Evolutionary conservation across 2,113 vertebrate species (phyloP).

Genomic region (Shinisaurus crocodilurus): DNA sequence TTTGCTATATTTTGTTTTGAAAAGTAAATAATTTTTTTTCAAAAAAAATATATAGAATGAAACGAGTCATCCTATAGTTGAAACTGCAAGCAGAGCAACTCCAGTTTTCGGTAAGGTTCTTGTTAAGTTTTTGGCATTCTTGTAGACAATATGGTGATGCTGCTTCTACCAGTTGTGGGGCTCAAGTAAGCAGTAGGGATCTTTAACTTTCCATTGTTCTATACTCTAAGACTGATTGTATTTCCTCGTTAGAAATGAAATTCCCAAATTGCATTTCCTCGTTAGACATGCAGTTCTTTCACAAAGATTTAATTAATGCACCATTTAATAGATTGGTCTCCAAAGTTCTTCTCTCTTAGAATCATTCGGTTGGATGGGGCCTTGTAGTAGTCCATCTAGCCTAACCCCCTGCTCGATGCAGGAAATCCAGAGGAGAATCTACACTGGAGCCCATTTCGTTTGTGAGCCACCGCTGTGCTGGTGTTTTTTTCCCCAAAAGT

Average conservation of each 20-base stretch:
- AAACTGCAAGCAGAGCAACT: slow-evolving; percentile 50
- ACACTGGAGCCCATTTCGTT: too few relatives aligned
- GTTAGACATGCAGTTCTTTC: not conserved
- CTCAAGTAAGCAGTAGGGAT: slow-evolving; percentile 23
- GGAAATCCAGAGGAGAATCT: too few relatives aligned
- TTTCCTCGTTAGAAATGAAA: too few relatives aligned
- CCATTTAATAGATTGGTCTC: not conserved
- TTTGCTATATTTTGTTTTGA: too few relatives aligned
- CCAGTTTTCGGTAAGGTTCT: not conserved
- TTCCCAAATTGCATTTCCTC: not conserved
- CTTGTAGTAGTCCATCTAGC: too few relatives aligned
- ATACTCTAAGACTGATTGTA: not conserved
- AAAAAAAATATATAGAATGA: too few relatives aligned
- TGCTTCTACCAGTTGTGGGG: slow-evolving; percentile 17
- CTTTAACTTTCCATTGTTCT: not conserved
- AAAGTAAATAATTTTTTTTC: too few relatives aligned
- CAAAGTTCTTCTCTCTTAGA: too few relatives aligned
- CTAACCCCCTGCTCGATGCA: too few relatives aligned
- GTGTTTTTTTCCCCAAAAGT: too few relatives aligned
- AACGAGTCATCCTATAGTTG: slow-evolving; percentile 38
- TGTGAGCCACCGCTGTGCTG: too few relatives aligned
- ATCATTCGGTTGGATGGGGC: too few relatives aligned
- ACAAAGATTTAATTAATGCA: not conserved
- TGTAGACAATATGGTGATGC: not conserved
- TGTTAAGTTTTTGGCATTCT: not conserved